Conservation (phyloP, 2,113 vertebrate genomes). For the Phalacrocorax aristotelis region DNA sequence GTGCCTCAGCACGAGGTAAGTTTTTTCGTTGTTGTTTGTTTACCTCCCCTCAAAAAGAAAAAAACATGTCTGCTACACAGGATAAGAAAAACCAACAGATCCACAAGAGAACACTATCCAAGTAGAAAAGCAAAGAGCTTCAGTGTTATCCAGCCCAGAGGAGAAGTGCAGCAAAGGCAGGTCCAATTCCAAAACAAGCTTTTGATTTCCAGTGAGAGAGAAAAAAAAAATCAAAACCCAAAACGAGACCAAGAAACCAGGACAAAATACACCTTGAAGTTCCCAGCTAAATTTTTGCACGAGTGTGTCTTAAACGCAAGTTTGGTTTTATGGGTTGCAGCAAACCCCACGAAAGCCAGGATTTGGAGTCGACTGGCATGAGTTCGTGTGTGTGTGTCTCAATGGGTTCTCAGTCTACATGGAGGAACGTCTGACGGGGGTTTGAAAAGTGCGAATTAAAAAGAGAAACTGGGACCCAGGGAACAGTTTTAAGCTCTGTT, state of each 20-base stretch:
- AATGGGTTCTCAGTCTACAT: slow-evolving; percentile 62
- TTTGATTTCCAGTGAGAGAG: slow-evolving; percentile 58
- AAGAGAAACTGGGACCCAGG: too few relatives aligned
- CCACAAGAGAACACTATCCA: slow-evolving; percentile 64
- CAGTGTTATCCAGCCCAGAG: slow-evolving; percentile 68
- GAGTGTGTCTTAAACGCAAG: slow-evolving; percentile 55
- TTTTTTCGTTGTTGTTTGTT: background rate
- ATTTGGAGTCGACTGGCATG: slow-evolving; percentile 39
- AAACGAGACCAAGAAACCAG: slow-evolving; percentile 23
- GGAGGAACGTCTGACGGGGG: slow-evolving; percentile 50
- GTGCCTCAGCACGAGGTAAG: background rate
- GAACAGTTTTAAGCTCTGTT: background rate
- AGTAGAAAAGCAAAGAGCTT: slow-evolving; percentile 58
- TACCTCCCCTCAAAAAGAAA: background rate
- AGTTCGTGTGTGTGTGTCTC: slow-evolving; percentile 31
- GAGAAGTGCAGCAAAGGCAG: slow-evolving; percentile 69
- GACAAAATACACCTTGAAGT: slow-evolving; percentile 39
- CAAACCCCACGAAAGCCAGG: slow-evolving; percentile 53
- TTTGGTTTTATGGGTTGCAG: slow-evolving; percentile 51
- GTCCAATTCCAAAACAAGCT: slow-evolving; percentile 62
- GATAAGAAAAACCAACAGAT: slow-evolving; percentile 23
- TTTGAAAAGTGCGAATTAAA: slow-evolving; percentile 63
- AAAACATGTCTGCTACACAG: slow-evolving; percentile 48
- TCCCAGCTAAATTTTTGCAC: slow-evolving; percentile 51
- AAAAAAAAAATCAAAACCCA: background rate